Evolutionary conservation across 2,888 invertebrate genomes (phyloP).

Genomic region (Tenthredo scrophulariae): DNA sequence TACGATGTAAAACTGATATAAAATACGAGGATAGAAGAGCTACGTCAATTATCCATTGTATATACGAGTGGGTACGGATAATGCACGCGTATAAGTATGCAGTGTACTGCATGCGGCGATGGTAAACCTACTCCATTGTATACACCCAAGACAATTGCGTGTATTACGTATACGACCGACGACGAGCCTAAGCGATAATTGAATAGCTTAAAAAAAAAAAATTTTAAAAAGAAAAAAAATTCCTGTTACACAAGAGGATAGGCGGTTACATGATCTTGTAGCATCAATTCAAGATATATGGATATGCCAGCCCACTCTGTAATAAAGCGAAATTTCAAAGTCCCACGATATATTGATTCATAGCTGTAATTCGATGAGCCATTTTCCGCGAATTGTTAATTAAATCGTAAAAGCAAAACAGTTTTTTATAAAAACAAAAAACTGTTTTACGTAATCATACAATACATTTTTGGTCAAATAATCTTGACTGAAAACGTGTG

Average conservation of each 20-base stretch:
- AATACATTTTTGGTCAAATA: neutral
- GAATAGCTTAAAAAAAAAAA: neutral
- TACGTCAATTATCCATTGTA: conserved; percentile 42
- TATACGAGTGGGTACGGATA: conserved; percentile 2
- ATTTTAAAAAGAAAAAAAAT: neutral
- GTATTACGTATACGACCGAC: conserved; percentile 1
- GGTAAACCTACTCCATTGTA: neutral
- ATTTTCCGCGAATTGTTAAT: neutral
- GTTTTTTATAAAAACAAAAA: neutral
- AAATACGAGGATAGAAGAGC: conserved; percentile 36
- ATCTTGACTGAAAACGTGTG: neutral
- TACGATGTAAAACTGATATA: conserved; percentile 8
- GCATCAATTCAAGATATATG: neutral
- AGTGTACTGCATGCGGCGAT: neutral
- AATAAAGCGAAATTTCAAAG: neutral
- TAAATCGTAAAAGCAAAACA: neutral
- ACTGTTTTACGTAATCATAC: neutral
- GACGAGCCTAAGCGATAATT: neutral
- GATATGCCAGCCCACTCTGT: neutral
- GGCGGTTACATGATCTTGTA: neutral
- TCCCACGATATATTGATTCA: neutral
- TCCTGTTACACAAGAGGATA: neutral
- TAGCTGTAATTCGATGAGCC: conserved; percentile 1
- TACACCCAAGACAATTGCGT: conserved; percentile 5
- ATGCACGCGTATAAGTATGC: conserved; percentile 6